Evolutionary conservation across 2,888 invertebrate species (phyloP).

Genomic region (Thymelicus acteon): DNA sequence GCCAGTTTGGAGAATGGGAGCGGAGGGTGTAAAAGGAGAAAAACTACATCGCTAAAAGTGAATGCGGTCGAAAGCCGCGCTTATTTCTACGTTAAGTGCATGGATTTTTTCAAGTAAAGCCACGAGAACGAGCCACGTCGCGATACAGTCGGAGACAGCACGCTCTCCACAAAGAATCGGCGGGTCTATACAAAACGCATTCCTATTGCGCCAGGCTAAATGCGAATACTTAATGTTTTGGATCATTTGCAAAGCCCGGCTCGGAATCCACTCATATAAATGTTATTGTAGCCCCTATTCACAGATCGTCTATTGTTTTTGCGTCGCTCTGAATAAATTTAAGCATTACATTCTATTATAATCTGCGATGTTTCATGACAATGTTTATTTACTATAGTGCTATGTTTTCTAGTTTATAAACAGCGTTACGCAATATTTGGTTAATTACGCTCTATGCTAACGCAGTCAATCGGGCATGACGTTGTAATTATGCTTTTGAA

Average conservation of each 20-base stretch:
- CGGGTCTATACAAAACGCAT: constrained; percentile 37
- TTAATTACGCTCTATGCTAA: constrained; percentile 60
- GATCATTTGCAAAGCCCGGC: constrained; percentile 29
- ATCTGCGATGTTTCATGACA: background rate
- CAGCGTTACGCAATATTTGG: constrained; percentile 50
- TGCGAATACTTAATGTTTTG: constrained; percentile 34
- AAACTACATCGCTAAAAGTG: constrained; percentile 85
- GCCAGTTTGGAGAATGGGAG: constrained; percentile 73
- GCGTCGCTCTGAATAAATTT: background rate
- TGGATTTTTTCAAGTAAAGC: constrained; percentile 83
- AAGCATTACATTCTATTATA: background rate
- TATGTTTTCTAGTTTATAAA: constrained; percentile 33
- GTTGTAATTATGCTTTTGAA: constrained; percentile 68
- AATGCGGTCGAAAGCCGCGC: constrained; percentile 84
- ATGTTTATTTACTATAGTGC: background rate
- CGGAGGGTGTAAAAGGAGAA: constrained; percentile 83
- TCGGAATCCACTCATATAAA: constrained; percentile 23
- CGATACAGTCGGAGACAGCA: constrained; percentile 31
- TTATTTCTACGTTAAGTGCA: constrained; percentile 83
- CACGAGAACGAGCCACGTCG: constrained; percentile 57
- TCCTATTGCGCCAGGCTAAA: constrained; percentile 34
- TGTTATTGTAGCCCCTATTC: constrained; percentile 16
- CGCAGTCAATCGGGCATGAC: constrained; percentile 55
- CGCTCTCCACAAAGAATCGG: constrained; percentile 35
- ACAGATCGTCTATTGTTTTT: constrained; percentile 23